Base-by-base conservation (phyloP, 2,113 vertebrate genomes). In the Poeciliopsis retropinna region DNA sequence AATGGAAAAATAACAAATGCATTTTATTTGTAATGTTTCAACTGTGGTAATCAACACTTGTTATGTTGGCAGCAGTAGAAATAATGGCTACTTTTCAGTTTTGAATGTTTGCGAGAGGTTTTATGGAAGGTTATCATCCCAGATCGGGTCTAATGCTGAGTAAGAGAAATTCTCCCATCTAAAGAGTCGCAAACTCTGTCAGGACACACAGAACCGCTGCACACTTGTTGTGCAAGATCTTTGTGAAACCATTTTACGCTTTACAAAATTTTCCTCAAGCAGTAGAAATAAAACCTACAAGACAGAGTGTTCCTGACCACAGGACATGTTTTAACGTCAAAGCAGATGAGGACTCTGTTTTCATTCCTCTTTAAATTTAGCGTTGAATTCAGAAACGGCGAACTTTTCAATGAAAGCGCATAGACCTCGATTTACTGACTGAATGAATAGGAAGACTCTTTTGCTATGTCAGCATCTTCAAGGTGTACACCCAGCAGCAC, bases 201-300 rank as follows among this genome's bases (percentile, higher is more conserved):
- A 74, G 81, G 77, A 84, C 39, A 41, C 70, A 67, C 79, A 75
- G 65, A 67, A 44, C 32, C 51, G 51, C 32, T 37, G 51, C 1
- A 31, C 62, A 41, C 47, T 8, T 66, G 67, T 74, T 78, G 65
- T 47, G 60, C 3, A 81, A 85, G 70, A 15, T 62, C 32, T 41
- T 64, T 80, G 34, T 75, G 83, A 68, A 86, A 81, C 44, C 29
- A 0, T 14, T 47, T 37, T 5, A n/a, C 12, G 60, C 31, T 44
- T 71, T 51, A 9, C 30, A 51, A 67, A 41, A 41, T 47, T 22
- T 28, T 22, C 12, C 3, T 10, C 25, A 22, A 34, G 5, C 13
- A 2, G 1, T 22, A 61, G n/a, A 68, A 6, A 66, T 19, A 14
- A 57, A 57, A n/a, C 7, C n/a, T 37, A 57, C 25, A 11, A 25